Evolutionary conservation across 2,888 invertebrate species (phyloP), one percentile per base, ranked within the genome.

Genomic region (Sinodicranocentrus sp.): DNA sequence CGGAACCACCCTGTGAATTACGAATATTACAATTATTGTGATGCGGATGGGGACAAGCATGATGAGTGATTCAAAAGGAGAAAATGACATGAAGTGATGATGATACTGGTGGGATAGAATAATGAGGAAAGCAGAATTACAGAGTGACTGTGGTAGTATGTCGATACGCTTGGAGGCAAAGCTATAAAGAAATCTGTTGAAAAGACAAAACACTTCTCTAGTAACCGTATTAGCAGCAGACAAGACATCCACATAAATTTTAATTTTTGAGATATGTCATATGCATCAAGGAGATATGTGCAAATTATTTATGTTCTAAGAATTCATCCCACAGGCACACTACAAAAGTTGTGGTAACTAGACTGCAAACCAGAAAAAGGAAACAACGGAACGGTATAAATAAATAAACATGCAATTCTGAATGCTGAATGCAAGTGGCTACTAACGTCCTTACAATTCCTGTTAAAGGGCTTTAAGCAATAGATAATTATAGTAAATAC

Each of bases 1-100:
- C 57, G 39, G 57, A 71, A 54, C 73, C 28, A 63, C 73, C 75
- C 48, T 28, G 28, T 63, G 63, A 63, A 75, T 63, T 65, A 65
- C 6, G 43, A 39, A 65, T 13, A 65, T 21, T 19, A 43, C 43
- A n/a, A 39, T 65, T 65, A 43, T 39, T 65, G 65, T 65, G 19
- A 39, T 10, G 63, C 28, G 17, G 61, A 28, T 1, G 33, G 15
- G 39, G 3, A 13, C n/a, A n/a, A 43, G 2, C 15, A 65, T 21
- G 23, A 65, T 65, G 43, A 65, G 8, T 65, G 65, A 10, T 21
- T 65, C 23, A 65, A 65, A 19, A 43, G 5, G 65, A 28, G n/a
- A 59, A 57, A 26, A 17, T 61, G 61, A 61, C 61, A 21, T 26
- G 61, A 26, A 57, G 3, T 26, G 26, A 26, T 61, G 61, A 61